Evolutionary conservation across 2,888 invertebrate species (phyloP).

Genomic region (Habroteleia sp.): DNA sequence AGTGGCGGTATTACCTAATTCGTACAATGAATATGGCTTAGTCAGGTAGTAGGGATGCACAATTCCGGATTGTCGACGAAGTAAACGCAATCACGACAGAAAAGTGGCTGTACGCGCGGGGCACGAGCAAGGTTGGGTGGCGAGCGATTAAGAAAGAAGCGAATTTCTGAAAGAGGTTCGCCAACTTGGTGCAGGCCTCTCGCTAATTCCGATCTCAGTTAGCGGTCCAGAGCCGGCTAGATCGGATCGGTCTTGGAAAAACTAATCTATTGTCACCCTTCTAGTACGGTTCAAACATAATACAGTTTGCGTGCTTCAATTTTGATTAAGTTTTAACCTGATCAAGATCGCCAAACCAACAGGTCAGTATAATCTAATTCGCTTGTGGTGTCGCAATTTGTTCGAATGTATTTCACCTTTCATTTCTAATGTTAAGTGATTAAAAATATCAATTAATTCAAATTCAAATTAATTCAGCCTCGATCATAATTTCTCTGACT

Average conservation of each 20-base stretch:
- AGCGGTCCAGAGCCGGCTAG: conserved; percentile 63
- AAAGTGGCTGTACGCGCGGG: conserved; percentile 64
- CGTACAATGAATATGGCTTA: conserved; percentile 56
- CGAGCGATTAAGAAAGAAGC: conserved; percentile 63
- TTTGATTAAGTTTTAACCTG: conserved; percentile 9
- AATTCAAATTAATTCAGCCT: too few relatives aligned
- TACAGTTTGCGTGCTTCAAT: conserved; percentile 15
- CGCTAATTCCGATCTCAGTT: conserved; percentile 62
- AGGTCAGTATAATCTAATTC: conserved; percentile 38
- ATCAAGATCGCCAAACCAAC: conserved; percentile 15
- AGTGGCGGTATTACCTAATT: conserved; percentile 63
- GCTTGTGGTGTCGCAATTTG: conserved; percentile 24
- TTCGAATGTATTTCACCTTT: conserved; percentile 14
- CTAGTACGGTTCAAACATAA: conserved; percentile 1
- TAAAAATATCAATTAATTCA: too few relatives aligned
- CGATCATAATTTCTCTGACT: too few relatives aligned
- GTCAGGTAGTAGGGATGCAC: conserved; percentile 66
- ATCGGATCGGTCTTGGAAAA: conserved; percentile 56
- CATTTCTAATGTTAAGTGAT: conserved; percentile 16
- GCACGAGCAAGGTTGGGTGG: conserved; percentile 64
- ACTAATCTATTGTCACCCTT: conserved; percentile 24
- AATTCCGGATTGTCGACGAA: conserved; percentile 63
- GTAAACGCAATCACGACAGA: conserved; percentile 62
- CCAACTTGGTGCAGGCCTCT: conserved; percentile 53
- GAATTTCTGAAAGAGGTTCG: conserved; percentile 62